Evolutionary conservation across 2,888 invertebrate species (phyloP).

Genomic region (Teleogryllus oceanicus): DNA sequence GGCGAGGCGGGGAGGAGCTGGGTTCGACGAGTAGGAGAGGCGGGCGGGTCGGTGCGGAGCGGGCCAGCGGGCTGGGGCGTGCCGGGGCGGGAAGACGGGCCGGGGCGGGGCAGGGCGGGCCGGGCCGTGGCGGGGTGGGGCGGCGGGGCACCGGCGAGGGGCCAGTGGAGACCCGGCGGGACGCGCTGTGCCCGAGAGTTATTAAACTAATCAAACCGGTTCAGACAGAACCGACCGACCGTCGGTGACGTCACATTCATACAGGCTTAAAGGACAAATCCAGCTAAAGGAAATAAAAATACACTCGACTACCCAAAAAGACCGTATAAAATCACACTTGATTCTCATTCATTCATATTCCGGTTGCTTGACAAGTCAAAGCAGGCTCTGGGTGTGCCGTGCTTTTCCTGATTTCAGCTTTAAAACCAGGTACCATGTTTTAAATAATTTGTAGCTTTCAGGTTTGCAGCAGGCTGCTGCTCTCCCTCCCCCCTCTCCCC

Average conservation of each 20-base stretch:
- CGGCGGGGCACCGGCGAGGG: too few species aligned
- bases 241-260: not conserved
- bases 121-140: too few species aligned
- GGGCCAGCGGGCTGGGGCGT: too few species aligned
- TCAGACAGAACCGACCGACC: not conserved
- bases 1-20: too few species aligned
- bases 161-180: too few species aligned
- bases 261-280: conserved; percentile 12
- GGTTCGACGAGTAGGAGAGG: too few species aligned
- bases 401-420: conserved; percentile 18
- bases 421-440: not conserved
- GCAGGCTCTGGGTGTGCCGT: not conserved
- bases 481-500: not conserved
- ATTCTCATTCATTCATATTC: conserved; percentile 9
- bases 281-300: conserved; percentile 4
- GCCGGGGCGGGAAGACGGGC: too few species aligned
- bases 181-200: not conserved
- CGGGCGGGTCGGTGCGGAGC: too few species aligned
- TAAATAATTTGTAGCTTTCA: conserved; percentile 10
- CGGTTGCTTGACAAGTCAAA: not conserved
- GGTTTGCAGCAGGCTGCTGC: not conserved
- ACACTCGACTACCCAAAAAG: not conserved
- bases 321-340: not conserved
- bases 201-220: not conserved
- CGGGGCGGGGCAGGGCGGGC: too few species aligned